phyloP scores from a whole-genome alignment of 2,888 invertebrate genomes.

The Trichogramma evanescens region DNA sequence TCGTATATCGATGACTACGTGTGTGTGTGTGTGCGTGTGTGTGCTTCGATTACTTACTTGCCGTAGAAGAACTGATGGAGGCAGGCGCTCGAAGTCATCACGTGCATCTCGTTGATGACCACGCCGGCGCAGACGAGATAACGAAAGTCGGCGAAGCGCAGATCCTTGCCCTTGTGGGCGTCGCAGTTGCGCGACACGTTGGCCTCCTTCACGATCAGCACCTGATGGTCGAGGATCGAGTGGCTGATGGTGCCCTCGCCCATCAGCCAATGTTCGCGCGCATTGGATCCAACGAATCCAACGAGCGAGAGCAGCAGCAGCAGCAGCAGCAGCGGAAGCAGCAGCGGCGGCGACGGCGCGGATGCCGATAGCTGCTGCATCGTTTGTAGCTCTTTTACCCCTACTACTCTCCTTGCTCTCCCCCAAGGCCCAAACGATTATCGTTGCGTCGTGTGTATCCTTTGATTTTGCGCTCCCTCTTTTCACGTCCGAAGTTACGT shows the following conservation, averaged over 20 bases:
- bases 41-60: slow-evolving; percentile 20
- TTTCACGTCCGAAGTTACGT: not conserved
- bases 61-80: slow-evolving; percentile 29
- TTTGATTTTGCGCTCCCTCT: not conserved
- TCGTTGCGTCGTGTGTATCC: not conserved
- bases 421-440: not conserved
- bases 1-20: not conserved
- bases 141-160: not conserved
- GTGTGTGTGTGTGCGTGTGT: not conserved
- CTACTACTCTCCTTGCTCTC: too few relatives aligned
- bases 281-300: not conserved
- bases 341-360: not conserved
- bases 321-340: not conserved
- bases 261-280: slow-evolving; percentile 24
- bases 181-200: slow-evolving; percentile 1
- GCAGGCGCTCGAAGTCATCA: slow-evolving; percentile 33
- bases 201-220: slow-evolving; percentile 30
- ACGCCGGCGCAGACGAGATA: slow-evolving; percentile 31
- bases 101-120: slow-evolving; percentile 27
- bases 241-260: slow-evolving; percentile 14
- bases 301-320: not conserved
- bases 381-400: too few relatives aligned
- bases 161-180: too few relatives aligned
- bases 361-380: too few relatives aligned
- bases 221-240: slow-evolving; percentile 25